These are phyloP conservation scores for Vesta saturnalis DNA, from an alignment of 2,888 invertebrate species.

Conservation along the genomic window DNA sequence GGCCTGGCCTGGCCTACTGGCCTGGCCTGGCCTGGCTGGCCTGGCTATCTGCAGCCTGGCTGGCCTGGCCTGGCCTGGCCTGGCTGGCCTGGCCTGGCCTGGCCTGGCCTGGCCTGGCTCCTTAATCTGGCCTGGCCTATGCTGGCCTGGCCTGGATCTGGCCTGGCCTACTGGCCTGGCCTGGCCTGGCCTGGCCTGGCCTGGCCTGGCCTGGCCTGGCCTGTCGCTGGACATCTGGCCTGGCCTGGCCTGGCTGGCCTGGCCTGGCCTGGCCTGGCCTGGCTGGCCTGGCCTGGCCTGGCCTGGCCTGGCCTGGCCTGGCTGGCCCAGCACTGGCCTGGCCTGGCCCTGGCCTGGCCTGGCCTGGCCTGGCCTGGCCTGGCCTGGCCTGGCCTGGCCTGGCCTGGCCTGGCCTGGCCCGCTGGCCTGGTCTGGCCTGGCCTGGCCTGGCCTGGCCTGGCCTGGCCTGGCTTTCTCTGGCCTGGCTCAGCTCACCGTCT, in stretches of 20 bases:
- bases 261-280: neutral
- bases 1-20: neutral
- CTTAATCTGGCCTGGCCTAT: neutral
- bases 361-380: neutral
- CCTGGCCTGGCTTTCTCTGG: neutral
- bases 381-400: neutral
- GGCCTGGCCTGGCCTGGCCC: neutral
- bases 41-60: no score
- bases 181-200: neutral
- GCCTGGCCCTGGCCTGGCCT: neutral
- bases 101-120: neutral
- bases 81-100: neutral
- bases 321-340: neutral
- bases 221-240: neutral
- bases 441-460: neutral
- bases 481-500: neutral
- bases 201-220: neutral
- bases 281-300: conserved; percentile 9
- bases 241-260: neutral
- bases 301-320: neutral
- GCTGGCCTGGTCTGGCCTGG: neutral
- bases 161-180: neutral
- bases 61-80: neutral
- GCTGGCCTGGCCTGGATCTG: neutral
- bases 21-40: conserved; percentile 11